phyloP scores from a whole-genome alignment of 2,113 vertebrate species.

The Siniperca knerii region DNA sequence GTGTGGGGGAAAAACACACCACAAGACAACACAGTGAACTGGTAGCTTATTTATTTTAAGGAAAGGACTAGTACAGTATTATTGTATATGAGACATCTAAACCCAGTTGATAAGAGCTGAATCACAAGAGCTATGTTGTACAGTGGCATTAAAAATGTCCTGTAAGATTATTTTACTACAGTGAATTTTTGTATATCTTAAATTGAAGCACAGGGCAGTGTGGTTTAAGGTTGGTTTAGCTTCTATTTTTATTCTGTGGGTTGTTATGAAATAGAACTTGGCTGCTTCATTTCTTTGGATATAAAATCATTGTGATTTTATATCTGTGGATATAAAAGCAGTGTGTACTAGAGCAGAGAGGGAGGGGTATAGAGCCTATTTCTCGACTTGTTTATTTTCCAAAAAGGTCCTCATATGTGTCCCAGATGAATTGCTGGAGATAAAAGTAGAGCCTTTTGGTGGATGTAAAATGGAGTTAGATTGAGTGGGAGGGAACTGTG shows the following conservation, averaged over 20 bases:
- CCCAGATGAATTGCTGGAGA: constrained; percentile 71
- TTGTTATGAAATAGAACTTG: constrained; percentile 10
- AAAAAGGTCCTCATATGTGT: constrained; percentile 72
- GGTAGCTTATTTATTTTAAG: neutral
- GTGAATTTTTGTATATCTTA: constrained; percentile 6
- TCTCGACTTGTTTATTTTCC: constrained; percentile 63
- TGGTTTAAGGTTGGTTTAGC: constrained; percentile 26
- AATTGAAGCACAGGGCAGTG: constrained; percentile 2
- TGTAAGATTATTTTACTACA: neutral
- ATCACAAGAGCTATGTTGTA: neutral
- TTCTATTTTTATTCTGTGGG: constrained; percentile 46
- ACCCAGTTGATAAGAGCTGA: neutral
- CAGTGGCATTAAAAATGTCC: neutral
- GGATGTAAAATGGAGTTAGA: constrained; percentile 68
- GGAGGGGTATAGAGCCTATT: constrained; percentile 29
- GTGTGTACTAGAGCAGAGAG: constrained; percentile 22
- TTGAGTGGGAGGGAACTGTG: constrained; percentile 74
- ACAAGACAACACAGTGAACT: neutral
- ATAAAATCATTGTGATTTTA: constrained; percentile 48
- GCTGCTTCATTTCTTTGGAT: constrained; percentile 30
- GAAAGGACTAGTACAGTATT: neutral
- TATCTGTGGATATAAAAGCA: constrained; percentile 55
- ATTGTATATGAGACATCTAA: neutral
- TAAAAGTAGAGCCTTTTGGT: constrained; percentile 69
- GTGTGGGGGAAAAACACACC: neutral